Evolutionary conservation across 2,113 vertebrate genomes (phyloP).

Genomic region (Takifugu flavidus): DNA sequence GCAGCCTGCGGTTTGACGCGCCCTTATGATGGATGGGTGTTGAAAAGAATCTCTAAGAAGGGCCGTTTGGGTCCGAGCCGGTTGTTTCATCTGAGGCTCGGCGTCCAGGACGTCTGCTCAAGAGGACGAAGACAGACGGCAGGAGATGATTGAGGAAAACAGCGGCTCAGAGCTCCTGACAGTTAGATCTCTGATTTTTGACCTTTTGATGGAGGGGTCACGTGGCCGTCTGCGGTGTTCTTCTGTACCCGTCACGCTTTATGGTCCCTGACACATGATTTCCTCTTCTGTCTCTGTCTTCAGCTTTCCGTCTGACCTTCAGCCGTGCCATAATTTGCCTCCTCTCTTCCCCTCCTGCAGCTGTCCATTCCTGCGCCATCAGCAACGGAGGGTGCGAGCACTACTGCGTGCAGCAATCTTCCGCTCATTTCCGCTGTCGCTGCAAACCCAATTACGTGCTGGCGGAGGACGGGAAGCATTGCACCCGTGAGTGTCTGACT

Average conservation of each 20-base stretch:
- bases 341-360: slow-evolving; percentile 53
- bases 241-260: slow-evolving; percentile 2
- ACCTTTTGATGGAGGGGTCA: slow-evolving; percentile 12
- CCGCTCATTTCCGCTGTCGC: slow-evolving; percentile 79
- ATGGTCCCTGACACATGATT: neutral
- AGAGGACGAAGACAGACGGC: neutral
- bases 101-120: slow-evolving; percentile 11
- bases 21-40: slow-evolving; percentile 35
- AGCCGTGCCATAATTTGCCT: neutral
- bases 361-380: slow-evolving; percentile 79
- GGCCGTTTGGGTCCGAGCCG: slow-evolving; percentile 23
- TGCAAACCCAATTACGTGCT: slow-evolving; percentile 80
- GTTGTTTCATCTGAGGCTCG: slow-evolving; percentile 22
- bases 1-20: slow-evolving; percentile 31
- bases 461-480: slow-evolving; percentile 81
- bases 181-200: slow-evolving; percentile 34
- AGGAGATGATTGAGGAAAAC: slow-evolving; percentile 15
- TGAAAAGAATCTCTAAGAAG: slow-evolving; percentile 5
- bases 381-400: slow-evolving; percentile 92
- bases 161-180: neutral
- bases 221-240: slow-evolving; percentile 1
- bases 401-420: slow-evolving; percentile 82
- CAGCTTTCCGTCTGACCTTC: neutral
- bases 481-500: slow-evolving; percentile 69
- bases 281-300: neutral